Base-by-base conservation (phyloP, 1,140 invertebrate species). In the Philopotamus ludificatus region DNA sequence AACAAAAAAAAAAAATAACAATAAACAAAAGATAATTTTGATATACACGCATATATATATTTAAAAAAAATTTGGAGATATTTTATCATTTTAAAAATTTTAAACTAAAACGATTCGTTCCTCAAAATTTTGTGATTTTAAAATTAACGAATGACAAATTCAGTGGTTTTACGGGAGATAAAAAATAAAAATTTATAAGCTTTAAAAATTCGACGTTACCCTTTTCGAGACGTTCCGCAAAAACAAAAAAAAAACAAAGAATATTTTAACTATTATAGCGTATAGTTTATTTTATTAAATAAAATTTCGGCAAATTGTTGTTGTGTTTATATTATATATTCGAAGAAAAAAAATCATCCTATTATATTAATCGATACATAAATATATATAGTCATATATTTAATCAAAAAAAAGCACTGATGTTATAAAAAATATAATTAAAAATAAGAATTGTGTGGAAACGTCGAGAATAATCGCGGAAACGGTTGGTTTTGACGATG, bases 71-170 rank as follows among this genome's bases (percentile, higher is more conserved):
- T n/a, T n/a, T n/a, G n/a, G n/a, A n/a, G n/a, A n/a, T n/a, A n/a
- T n/a, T n/a, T n/a, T n/a, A 63, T 63, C 50, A 51, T 51, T 63
- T 63, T 63, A 49, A n/a, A n/a, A n/a, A n/a, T 41, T 55, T 50
- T 51, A 23, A 61, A 54, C 45, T 34, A 57, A 65, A 70, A 67
- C 69, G 69, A 65, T 67, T 70, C 53, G 69, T 70, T 70, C 69
- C 69, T 70, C 69, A 65, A 67, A 65, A 70, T 70, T 70, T 70
- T 70, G 69, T 70, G 69, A 70, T 70, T 68, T 70, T 65, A 67
- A 65, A 68, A 61, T 65, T 68, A 70, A 70, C 62, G 63, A 70
- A 67, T n/a, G n/a, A n/a, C n/a, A 65, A 70, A 45, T 55, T 66
- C 65, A 63, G 65, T 70, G 63, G 64, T 47, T 47, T 34, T 34